phyloP scores from a whole-genome alignment of 2,113 vertebrate species.

The Sapajus apella region DNA sequence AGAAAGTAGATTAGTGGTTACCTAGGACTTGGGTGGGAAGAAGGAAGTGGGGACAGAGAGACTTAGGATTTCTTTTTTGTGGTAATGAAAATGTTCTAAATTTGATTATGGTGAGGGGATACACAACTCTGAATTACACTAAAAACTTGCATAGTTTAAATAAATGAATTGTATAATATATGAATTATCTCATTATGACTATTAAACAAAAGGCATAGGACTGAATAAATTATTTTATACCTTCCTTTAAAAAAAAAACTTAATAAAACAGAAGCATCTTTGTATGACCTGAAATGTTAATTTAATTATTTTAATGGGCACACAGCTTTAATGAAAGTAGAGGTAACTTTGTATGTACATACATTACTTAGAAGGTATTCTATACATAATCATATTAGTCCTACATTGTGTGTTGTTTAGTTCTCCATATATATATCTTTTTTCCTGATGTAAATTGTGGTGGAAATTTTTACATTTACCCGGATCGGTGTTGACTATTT shows the following conservation, averaged over 20 bases:
- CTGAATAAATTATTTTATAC: background rate
- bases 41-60: background rate
- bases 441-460: background rate
- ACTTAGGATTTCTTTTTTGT: background rate
- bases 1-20: background rate
- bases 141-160: background rate
- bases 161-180: background rate
- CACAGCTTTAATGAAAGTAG: background rate
- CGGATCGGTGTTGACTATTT: background rate
- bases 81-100: background rate
- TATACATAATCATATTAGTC: background rate
- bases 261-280: slow-evolving; percentile 22
- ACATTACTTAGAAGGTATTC: no score
- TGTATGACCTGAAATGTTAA: background rate
- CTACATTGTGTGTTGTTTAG: background rate
- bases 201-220: background rate
- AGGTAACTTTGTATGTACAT: background rate
- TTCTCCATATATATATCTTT: background rate
- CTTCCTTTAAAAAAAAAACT: background rate
- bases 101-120: background rate
- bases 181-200: background rate
- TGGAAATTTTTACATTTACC: slow-evolving; percentile 2
- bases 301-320: slow-evolving; percentile 18
- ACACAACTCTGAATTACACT: background rate
- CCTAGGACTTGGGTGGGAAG: background rate